Percentiles rank a stretch among this genome's conserved stretches.
These are phyloP conservation scores for Xenopus borealis DNA, from an alignment of 2,113 vertebrate genomes.

Conservation along the genomic window DNA sequence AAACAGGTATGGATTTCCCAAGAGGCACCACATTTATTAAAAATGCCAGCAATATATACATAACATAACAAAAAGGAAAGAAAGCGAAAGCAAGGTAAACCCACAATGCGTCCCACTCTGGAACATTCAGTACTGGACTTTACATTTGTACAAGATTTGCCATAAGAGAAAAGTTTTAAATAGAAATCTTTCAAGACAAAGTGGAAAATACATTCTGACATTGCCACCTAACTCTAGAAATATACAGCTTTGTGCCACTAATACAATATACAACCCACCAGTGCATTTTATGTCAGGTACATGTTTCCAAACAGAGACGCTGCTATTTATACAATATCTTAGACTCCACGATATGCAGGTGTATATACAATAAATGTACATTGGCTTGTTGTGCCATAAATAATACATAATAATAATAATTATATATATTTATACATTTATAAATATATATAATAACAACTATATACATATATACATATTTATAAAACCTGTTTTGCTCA, in stretches of 20 bases:
- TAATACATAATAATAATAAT: conserved; percentile 59
- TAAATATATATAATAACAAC: not conserved
- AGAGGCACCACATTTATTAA: conserved; percentile 73
- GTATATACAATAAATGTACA: conserved; percentile 74
- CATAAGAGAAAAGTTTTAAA: conserved; percentile 42
- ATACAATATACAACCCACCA: conserved; percentile 39
- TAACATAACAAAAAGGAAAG: conserved; percentile 43
- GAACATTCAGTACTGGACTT: conserved; percentile 23
- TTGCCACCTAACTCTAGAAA: conserved; percentile 58
- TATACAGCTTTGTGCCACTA: conserved; percentile 38
- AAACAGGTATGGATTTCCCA: not conserved
- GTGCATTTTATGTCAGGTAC: conserved; percentile 48
- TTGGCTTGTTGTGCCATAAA: conserved; percentile 73
- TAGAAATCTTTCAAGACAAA: conserved; percentile 43
- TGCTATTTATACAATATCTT: conserved; percentile 70
- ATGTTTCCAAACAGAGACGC: conserved; percentile 59
- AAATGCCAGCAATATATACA: conserved; percentile 66
- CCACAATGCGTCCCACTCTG: conserved; percentile 2
- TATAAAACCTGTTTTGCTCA: conserved; percentile 31
- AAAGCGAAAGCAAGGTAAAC: conserved; percentile 26
- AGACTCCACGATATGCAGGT: conserved; percentile 89
- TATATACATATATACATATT: conserved; percentile 22
- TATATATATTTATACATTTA: conserved; percentile 47
- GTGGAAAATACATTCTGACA: conserved; percentile 54
- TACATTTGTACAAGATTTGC: conserved; percentile 42